Evolutionary conservation across 1,140 invertebrate species (phyloP), one percentile per base, ranked within the genome.

Genomic region (Gonioctena quinquepunctata): DNA sequence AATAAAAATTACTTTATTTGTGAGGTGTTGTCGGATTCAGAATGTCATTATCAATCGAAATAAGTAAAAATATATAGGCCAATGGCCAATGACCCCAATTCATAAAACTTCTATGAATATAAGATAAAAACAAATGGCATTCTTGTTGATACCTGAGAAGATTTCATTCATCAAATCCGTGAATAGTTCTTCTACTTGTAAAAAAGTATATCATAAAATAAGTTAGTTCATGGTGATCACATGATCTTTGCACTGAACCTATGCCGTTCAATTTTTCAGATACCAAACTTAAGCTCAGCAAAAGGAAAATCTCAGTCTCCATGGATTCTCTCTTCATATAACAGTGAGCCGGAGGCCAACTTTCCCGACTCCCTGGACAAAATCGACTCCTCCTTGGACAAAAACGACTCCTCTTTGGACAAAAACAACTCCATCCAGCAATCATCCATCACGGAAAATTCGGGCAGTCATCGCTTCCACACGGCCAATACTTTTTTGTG

Each of bases 301-400:
- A 78, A 69, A 76, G 76, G 69, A 80, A 81, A 78, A 81, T 81
- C 71, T 81, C 80, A 61, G 74, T 85, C 82, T 81, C 84, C 81
- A 78, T 85, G 85, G 72, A 84, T 81, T 77, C 86, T 85, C 64
- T 86, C 78, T 73, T 83, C 80, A 73, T 83, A 76, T 82, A 78
- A 77, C 59, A 75, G 68, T 50, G 75, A 77, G 21, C 69, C 59
- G 33, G 68, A 72, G 13, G 69, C 50, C 6, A 65, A 56, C n/a
- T 82, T 79, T 74, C 78, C 77, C 11, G 82, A 83, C 69, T 83
- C 82, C 3, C 65, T 83, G 28, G 78, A 79, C 64, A 81, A 79
- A 81, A 69, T 63, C 56, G 33, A 42, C 16, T 42, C 33, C 33
- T 13, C 16, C 33, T 42, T 69, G 66, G 66, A 68, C 3, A 65